Evolutionary conservation across 2,113 vertebrate species (phyloP).

Genomic region (Python bivittatus): DNA sequence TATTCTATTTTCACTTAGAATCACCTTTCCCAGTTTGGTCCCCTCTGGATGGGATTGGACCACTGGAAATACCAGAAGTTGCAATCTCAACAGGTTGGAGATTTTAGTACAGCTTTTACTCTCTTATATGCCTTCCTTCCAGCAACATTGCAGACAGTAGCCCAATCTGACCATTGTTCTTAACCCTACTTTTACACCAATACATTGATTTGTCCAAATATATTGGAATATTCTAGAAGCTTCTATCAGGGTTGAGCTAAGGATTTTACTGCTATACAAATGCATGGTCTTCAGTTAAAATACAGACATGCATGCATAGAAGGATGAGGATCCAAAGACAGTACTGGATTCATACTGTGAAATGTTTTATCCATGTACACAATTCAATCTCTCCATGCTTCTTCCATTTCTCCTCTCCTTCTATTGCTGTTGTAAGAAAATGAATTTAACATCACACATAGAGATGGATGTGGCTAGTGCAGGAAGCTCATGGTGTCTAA

Average conservation of each 20-base stretch:
- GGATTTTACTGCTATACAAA: slow-evolving; percentile 30
- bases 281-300: slow-evolving; percentile 43
- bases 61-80: not conserved
- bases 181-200: not conserved
- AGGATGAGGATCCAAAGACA: slow-evolving; percentile 19
- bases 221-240: not conserved
- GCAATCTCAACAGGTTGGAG: not conserved
- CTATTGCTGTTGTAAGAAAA: slow-evolving; percentile 49
- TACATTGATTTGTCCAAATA: slow-evolving; percentile 7
- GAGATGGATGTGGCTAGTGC: slow-evolving; percentile 62
- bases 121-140: not conserved
- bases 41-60: not conserved
- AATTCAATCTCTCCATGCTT: slow-evolving; percentile 32
- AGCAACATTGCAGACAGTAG: not conserved
- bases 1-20: not conserved
- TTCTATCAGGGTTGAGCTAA: not conserved
- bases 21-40: not conserved
- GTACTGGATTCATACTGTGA: not conserved
- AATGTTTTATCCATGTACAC: not conserved
- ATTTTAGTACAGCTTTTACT: not conserved
- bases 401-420: slow-evolving; percentile 44
- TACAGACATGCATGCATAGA: slow-evolving; percentile 22
- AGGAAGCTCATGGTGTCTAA: slow-evolving; percentile 55
- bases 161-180: not conserved
- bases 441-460: slow-evolving; percentile 63